Conservation (phyloP, 2,113 vertebrate genomes). For the Phasianus colchicus region DNA sequence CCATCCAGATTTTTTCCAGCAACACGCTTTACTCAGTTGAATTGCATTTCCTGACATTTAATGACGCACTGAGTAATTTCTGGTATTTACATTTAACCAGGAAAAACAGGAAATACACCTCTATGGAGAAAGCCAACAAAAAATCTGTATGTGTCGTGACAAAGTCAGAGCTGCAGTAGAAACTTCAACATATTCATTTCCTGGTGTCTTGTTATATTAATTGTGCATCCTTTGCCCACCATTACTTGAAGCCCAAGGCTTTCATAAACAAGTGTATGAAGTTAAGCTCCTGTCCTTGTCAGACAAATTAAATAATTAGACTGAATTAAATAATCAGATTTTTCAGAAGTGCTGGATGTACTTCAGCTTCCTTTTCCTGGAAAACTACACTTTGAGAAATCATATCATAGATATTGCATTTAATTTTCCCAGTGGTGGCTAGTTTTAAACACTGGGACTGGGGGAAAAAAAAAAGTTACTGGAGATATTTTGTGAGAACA, state of each 20-base stretch:
- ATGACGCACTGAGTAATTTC: conserved; percentile 33
- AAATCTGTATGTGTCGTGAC: neutral
- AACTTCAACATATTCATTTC: conserved; percentile 46
- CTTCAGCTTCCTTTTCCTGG: neutral
- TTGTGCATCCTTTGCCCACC: conserved; percentile 24
- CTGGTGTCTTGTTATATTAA: conserved; percentile 44
- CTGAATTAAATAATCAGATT: conserved; percentile 8
- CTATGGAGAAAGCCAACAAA: conserved; percentile 21
- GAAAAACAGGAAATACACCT: conserved; percentile 58
- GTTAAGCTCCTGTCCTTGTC: neutral
- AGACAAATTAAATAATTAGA: neutral
- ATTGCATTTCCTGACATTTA: conserved; percentile 50
- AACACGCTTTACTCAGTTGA: neutral
- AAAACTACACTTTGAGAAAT: conserved; percentile 16
- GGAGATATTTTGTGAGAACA: neutral
- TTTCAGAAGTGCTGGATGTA: neutral
- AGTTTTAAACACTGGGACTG: neutral
- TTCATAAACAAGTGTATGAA: conserved; percentile 29
- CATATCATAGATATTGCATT: conserved; percentile 8
- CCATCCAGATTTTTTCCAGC: conserved; percentile 29
- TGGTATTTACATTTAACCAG: conserved; percentile 51
- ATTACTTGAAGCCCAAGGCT: conserved; percentile 42
- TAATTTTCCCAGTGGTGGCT: conserved; percentile 21
- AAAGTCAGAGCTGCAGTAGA: conserved; percentile 9
- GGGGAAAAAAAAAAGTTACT: neutral